Evolutionary conservation across 1,140 invertebrate genomes (phyloP).

Genomic region (Xylocopa sonorina): DNA sequence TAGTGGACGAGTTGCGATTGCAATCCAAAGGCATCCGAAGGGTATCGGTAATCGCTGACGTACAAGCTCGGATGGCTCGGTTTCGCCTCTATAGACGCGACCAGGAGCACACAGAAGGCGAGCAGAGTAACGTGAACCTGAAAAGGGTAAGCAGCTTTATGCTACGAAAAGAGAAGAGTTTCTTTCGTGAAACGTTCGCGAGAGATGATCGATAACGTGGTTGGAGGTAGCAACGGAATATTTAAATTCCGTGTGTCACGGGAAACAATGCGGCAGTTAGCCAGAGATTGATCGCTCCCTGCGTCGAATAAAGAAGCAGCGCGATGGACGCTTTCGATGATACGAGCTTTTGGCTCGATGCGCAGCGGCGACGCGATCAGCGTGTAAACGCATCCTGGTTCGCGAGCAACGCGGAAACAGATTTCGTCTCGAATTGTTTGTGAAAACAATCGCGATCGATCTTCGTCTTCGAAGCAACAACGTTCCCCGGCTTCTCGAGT

Average conservation of each 20-base stretch:
- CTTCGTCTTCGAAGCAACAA: no score
- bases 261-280: slow-evolving; percentile 16
- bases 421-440: slow-evolving; percentile 34
- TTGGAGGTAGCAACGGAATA: no score
- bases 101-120: slow-evolving; percentile 15
- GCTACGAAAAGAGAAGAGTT: neutral
- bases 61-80: slow-evolving; percentile 31
- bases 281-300: neutral
- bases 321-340: slow-evolving; percentile 30
- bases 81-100: slow-evolving; percentile 37
- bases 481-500: no score
- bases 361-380: slow-evolving; percentile 4
- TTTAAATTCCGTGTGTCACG: neutral
- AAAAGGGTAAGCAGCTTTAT: no score
- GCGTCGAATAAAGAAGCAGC: slow-evolving; percentile 26
- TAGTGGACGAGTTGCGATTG: slow-evolving; percentile 56
- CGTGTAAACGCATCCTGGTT: slow-evolving; percentile 31
- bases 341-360: slow-evolving; percentile 2
- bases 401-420: slow-evolving; percentile 26
- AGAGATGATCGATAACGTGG: neutral
- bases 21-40: neutral
- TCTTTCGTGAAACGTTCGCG: neutral
- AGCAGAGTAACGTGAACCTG: slow-evolving; percentile 31
- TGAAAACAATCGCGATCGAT: neutral
- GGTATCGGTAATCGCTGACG: slow-evolving; percentile 7